Evolutionary conservation across 2,113 vertebrate species (phyloP).

Genomic region (Columba janthina): DNA sequence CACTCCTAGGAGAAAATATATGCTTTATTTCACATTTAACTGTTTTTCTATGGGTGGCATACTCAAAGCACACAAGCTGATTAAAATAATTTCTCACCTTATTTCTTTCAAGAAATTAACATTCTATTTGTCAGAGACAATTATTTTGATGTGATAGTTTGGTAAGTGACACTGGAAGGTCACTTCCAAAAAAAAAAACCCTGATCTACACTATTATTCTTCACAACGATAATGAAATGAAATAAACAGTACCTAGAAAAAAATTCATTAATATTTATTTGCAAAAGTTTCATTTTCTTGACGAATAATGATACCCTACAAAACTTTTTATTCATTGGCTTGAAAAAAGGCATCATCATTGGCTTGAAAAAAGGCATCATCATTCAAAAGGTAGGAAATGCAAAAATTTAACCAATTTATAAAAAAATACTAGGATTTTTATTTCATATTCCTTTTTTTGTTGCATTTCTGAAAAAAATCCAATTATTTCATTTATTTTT

Average conservation of each 20-base stretch:
- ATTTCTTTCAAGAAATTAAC: neutral
- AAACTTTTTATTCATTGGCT: neutral
- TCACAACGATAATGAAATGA: conserved; percentile 28
- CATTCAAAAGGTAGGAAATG: neutral
- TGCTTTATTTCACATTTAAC: neutral
- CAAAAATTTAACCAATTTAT: neutral
- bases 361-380: neutral
- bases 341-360: neutral
- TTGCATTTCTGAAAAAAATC: neutral
- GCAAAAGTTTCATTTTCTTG: neutral
- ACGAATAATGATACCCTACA: neutral
- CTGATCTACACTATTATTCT: neutral
- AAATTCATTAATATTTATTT: conserved; percentile 43
- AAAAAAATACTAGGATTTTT: neutral
- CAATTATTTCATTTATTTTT: neutral
- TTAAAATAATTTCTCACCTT: neutral
- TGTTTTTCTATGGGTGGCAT: neutral
- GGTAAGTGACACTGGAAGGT: neutral
- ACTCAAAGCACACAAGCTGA: neutral
- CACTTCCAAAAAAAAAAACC: neutral
- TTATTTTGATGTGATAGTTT: neutral
- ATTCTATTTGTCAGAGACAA: neutral
- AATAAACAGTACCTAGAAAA: neutral
- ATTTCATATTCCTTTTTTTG: neutral
- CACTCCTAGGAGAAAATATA: neutral